phyloP scores from a whole-genome alignment of 2,113 vertebrate species.

The Rhinichthys klamathensis region DNA sequence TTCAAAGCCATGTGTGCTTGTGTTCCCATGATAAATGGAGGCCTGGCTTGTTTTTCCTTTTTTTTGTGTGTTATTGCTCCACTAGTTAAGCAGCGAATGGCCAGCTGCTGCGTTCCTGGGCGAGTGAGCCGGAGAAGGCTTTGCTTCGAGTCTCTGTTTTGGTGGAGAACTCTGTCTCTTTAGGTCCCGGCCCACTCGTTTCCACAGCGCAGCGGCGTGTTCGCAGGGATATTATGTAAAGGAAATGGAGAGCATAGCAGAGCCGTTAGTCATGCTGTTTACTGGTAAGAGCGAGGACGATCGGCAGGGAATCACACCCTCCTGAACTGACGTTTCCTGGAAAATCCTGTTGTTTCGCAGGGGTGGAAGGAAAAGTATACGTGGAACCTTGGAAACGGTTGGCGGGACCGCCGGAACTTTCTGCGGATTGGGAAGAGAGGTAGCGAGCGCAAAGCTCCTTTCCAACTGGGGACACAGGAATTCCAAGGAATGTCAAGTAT shows the following conservation, averaged over 20 bases:
- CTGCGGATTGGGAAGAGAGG: conserved; percentile 71
- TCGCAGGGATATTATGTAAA: conserved; percentile 76
- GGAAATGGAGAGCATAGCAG: conserved; percentile 78
- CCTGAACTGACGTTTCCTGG: conserved; percentile 78
- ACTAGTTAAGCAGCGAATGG: conserved; percentile 23
- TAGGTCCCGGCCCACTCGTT: conserved; percentile 57
- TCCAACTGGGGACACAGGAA: conserved; percentile 59
- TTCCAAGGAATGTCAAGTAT: conserved; percentile 72
- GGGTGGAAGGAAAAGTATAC: conserved; percentile 79
- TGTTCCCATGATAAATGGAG: conserved; percentile 60
- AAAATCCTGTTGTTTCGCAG: conserved; percentile 78
- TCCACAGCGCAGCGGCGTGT: conserved; percentile 71
- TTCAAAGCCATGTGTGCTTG: conserved; percentile 61
- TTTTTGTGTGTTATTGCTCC: conserved; percentile 24
- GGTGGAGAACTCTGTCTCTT: conserved; percentile 40
- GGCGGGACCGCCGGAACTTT: conserved; percentile 66
- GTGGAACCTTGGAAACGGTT: conserved; percentile 71
- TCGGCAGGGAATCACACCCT: conserved; percentile 79
- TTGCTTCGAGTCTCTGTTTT: conserved; percentile 51
- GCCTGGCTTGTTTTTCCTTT: conserved; percentile 57
- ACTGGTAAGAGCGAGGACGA: conserved; percentile 76
- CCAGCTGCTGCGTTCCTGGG: conserved; percentile 37
- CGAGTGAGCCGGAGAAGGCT: conserved; percentile 51
- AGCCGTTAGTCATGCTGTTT: conserved; percentile 81
- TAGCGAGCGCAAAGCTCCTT: conserved; percentile 61